Conservation (phyloP, 2,113 vertebrate genomes). For the Oncorhynchus tshawytscha region DNA sequence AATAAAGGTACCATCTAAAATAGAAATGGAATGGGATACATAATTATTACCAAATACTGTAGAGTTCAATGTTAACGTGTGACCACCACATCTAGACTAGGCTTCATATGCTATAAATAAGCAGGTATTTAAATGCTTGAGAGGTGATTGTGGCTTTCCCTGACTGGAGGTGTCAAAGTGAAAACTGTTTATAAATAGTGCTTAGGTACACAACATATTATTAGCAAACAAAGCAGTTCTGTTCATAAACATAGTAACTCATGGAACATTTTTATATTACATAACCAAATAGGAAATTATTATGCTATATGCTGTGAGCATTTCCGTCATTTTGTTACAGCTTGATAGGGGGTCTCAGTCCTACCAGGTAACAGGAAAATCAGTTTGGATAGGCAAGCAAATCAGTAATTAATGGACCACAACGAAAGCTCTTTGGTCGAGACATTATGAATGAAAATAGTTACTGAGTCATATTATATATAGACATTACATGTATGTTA, state of each 20-base stretch:
- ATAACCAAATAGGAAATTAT: slow-evolving; percentile 50
- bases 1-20: no score
- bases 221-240: slow-evolving; percentile 56
- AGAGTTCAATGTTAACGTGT: not conserved
- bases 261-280: slow-evolving; percentile 22
- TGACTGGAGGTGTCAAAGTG: not conserved
- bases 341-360: not conserved
- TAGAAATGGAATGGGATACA: no score
- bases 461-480: no score
- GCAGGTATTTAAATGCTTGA: no score
- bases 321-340: not conserved
- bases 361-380: not conserved
- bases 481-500: no score
- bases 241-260: slow-evolving; percentile 33
- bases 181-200: slow-evolving; percentile 52
- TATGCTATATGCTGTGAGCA: slow-evolving; percentile 20
- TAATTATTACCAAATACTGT: not conserved
- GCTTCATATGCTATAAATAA: not conserved
- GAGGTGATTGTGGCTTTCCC: slow-evolving; percentile 6
- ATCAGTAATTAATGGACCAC: no score
- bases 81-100: not conserved
- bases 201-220: slow-evolving; percentile 39
- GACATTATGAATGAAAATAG: no score
- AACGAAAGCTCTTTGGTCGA: no score
- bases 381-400: not conserved